Base-by-base conservation (phyloP, 2,888 invertebrate genomes). In the Nomada goodeniana region DNA sequence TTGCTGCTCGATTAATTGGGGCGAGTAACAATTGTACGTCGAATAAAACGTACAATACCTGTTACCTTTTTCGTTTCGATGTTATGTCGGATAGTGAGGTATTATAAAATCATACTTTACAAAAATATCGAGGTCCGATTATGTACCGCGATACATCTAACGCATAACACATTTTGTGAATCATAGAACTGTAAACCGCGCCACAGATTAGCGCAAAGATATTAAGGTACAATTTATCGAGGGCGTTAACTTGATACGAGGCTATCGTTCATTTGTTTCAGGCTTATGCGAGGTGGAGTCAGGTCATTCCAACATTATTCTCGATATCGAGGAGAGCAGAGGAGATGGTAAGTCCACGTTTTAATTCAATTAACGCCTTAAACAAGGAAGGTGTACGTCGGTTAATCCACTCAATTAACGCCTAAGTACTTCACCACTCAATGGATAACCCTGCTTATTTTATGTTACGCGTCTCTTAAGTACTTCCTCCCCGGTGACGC, bases 301-400 rank as follows among this genome's bases (percentile, higher is more conserved):
- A 77, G 97, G 97, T 53, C 97, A 97, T 91, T 97, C 97, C 52
- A 98, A 97, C 93, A 98, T 98, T 86, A 98, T 98, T 91, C 95
- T 98, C 88, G 98, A 98, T 92, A 98, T 98, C 87, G 97, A 98
- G 94, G 98, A 98, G 94, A 98, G 98, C 93, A 95, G 96, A 94
- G 97, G 97, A 87, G 95, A 95, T 90, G 96, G 98, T 98, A 95
- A 97, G 97, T 97, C 7, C n/a, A 15, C 15, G 57, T 59, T 64
- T 61, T 60, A 36, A 80, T 72, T 71, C 11, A 55, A 80, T 70
- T 74, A 26, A 20, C n/a, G 10, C 2, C 42, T 60, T 50, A 52
- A 20, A 36, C 18, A 4, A 26, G 11, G n/a, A 5, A 26, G 47
- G 26, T 23, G 23, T 13, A 11, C 29, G 36, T 18, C n/a, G 2